phyloP scores from a whole-genome alignment of 37 sponge, comb jelly and placozoan species.

The Ianthella basta region DNA sequence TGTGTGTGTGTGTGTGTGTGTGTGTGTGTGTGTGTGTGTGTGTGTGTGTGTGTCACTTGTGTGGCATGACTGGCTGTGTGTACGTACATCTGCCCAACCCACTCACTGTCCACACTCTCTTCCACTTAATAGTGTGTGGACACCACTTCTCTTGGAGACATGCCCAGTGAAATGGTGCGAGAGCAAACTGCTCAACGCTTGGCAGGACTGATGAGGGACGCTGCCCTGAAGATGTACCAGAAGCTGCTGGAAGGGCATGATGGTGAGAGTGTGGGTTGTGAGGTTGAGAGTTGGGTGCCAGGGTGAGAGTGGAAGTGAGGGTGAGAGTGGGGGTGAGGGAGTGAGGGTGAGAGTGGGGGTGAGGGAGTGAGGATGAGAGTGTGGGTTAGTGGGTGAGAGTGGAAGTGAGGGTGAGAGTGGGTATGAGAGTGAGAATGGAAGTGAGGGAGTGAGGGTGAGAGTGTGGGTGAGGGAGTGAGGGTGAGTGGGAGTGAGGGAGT shows the following conservation, averaged over 20 bases:
- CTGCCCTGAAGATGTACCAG: background rate
- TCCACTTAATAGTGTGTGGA: conserved; percentile 10
- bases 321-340: too few species aligned
- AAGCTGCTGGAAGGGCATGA: background rate
- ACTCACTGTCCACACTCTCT: background rate
- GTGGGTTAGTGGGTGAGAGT: conserved; percentile 31
- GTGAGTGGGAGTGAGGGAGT: too few species aligned
- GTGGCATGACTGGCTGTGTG: background rate
- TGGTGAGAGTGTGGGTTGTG: conserved; percentile 8
- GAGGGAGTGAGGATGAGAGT: too few species aligned
- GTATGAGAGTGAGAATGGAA: too few species aligned
- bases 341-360: too few species aligned
- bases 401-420: conserved; percentile 36
- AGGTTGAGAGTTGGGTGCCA: too few species aligned
- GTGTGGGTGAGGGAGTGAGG: too few species aligned
- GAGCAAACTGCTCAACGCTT: background rate
- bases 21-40: too few species aligned
- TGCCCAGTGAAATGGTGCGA: background rate
- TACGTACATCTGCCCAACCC: too few species aligned
- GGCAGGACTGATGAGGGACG: background rate
- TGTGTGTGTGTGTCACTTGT: background rate
- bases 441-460: too few species aligned
- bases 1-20: too few species aligned
- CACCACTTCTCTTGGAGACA: background rate
- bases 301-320: too few species aligned